A percentile compares a stretch with the other conserved stretches of the same genome.
Conservation (phyloP, 2,797 vertebrate species). For the Squalus acanthias region DNA sequence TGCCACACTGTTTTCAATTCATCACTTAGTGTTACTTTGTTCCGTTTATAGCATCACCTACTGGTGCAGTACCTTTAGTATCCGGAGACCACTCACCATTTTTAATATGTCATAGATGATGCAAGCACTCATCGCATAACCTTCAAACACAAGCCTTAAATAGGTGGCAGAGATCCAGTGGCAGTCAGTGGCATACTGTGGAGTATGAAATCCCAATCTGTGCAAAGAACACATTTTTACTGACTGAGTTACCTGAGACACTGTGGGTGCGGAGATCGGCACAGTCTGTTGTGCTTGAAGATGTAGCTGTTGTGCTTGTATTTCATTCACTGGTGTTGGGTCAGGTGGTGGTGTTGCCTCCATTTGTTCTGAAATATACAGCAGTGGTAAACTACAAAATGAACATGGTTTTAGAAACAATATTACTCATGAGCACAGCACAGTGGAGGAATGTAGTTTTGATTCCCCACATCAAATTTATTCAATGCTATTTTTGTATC, state of each 20-base stretch:
- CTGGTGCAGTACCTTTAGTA: not conserved
- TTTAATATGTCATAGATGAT: not conserved
- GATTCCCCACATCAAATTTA: not conserved
- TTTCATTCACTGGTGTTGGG: not conserved
- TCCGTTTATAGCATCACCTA: not conserved
- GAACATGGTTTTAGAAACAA: not conserved
- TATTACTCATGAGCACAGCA: not conserved
- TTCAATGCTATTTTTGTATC: not conserved
- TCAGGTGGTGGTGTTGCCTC: not conserved
- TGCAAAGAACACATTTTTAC: not conserved
- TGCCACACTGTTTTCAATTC: not conserved
- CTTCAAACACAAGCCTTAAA: not conserved
- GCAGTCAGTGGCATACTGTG: not conserved
- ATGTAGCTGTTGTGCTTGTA: not conserved
- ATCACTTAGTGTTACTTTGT: not conserved
- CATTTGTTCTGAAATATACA: conserved; percentile 2
- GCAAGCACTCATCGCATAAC: not conserved
- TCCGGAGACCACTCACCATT: not conserved
- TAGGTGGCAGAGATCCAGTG: not conserved
- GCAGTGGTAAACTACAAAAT: not conserved
- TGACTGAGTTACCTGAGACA: conserved; percentile 8
- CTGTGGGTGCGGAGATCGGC: not conserved
- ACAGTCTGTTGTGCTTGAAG: conserved; percentile 4
- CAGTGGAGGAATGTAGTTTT: not conserved
- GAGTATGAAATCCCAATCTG: not conserved